Conservation (phyloP, 2,113 vertebrate genomes). For the Elachura formosa region DNA sequence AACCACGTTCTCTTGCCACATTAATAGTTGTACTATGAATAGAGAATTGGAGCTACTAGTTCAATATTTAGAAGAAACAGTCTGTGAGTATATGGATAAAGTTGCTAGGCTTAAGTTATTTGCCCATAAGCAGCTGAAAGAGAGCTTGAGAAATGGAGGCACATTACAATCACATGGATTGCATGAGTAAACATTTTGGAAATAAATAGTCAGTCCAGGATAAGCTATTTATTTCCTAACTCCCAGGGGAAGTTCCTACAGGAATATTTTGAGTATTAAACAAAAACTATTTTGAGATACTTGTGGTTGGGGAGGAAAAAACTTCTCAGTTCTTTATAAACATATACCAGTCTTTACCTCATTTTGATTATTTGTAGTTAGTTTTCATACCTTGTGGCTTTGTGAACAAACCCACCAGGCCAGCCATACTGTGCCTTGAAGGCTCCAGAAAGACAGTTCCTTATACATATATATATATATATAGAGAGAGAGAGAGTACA, state of each 20-base stretch:
- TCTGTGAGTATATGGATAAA: background rate
- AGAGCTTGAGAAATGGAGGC: slow-evolving; percentile 54
- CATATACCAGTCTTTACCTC: slow-evolving; percentile 29
- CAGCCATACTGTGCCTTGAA: background rate
- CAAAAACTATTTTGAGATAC: slow-evolving; percentile 51
- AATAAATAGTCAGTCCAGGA: slow-evolving; percentile 61
- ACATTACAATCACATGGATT: slow-evolving; percentile 56
- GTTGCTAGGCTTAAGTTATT: slow-evolving; percentile 36
- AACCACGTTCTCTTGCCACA: background rate
- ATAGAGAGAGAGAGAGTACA: too few species aligned
- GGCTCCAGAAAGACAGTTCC: background rate
- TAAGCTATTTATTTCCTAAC: slow-evolving; percentile 61
- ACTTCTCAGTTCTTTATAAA: slow-evolving; percentile 18
- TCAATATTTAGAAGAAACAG: slow-evolving; percentile 19
- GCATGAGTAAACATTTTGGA: slow-evolving; percentile 52
- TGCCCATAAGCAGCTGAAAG: slow-evolving; percentile 36
- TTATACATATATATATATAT: too few species aligned
- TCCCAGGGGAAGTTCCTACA: slow-evolving; percentile 18
- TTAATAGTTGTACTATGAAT: slow-evolving; percentile 34
- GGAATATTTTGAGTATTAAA: slow-evolving; percentile 52
- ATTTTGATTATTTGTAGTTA: slow-evolving; percentile 30
- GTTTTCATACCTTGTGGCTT: slow-evolving; percentile 30
- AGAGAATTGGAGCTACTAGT: slow-evolving; percentile 1
- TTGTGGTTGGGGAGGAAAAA: background rate
- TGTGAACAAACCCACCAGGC: background rate